A percentile compares a stretch with the other conserved stretches of the same genome.
Conservation (phyloP, 2,797 vertebrate species). For the Myotis findleyi region DNA sequence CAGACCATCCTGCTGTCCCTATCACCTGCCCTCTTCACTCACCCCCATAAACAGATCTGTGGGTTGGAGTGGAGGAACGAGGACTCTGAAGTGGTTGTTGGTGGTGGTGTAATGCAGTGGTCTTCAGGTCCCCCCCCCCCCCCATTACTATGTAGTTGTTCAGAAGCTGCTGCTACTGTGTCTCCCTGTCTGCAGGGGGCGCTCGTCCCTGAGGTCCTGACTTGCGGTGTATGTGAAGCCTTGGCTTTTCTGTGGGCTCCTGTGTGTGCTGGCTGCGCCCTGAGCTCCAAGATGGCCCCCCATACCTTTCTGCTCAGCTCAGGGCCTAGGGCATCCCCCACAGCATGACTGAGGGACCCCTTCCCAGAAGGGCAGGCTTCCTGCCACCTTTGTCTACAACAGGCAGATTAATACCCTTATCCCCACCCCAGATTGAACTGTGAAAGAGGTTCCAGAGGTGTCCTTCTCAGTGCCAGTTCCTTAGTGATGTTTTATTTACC, state of each 20-base stretch:
- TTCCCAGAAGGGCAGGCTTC: constrained; percentile 57
- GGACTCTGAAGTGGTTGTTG: background rate
- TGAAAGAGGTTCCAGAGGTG: constrained; percentile 64
- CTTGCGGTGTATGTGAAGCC: constrained; percentile 61
- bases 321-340: background rate
- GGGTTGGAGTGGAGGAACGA: background rate
- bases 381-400: constrained; percentile 17
- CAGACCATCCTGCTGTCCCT: background rate
- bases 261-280: constrained; percentile 82
- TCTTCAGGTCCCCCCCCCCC: background rate
- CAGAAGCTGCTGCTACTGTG: constrained; percentile 67
- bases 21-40: background rate
- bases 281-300: constrained; percentile 68
- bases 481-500: constrained; percentile 56
- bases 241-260: constrained; percentile 67
- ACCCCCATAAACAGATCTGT: background rate
- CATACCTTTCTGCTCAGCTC: constrained; percentile 64
- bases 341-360: constrained; percentile 16
- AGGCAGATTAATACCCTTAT: background rate
- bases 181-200: constrained; percentile 11
- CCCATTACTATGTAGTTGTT: background rate
- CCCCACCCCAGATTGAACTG: constrained; percentile 49
- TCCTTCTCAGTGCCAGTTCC: constrained; percentile 70
- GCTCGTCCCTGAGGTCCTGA: constrained; percentile 26
- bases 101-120: constrained; percentile 5